Base-by-base conservation (phyloP, 2,888 invertebrate species). In the Machimus rusticus region DNA sequence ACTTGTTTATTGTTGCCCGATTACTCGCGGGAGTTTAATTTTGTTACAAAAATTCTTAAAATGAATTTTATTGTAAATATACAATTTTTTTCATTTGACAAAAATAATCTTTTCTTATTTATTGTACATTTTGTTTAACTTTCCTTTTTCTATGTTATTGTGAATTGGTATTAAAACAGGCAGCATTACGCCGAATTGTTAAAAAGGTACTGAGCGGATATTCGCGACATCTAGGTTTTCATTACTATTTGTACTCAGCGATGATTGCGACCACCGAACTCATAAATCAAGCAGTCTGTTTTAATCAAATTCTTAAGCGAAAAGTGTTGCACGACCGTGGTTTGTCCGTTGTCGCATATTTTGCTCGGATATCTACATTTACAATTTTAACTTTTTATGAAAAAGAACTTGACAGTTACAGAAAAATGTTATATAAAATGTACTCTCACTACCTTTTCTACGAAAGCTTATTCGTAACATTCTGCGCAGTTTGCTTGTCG, bases 31-130 rank as follows among this genome's bases (percentile, higher is more conserved):
- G 28, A 85, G 46, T 85, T 85, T 74, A 74, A 28, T 85, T 85
- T 74, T 85, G 85, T 85, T 85, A 85, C 43, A 23, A 85, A 74
- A 76, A 85, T 85, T 74, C 46, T 85, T 74, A 85, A 85, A 39
- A 74, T 74, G 74, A 85, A 85, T 85, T 85, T 74, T 85, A 85
- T 74, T 85, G 85, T 85, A 85, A 85, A 85, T 85, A 85, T 85
- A 85, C 74, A 85, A 66, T 46, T 46, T 46, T 74, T 85, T 74
- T 74, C 74, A 74, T 85, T 85, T 74, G 46, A 51, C 43, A 43
- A 85, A 74, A 46, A 31, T 23, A 74, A 23, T 34, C 57, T 82
- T 34, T 34, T 34, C 39, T 66, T 57, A 51, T 82, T 82, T 66
- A 82, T 34, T 82, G 4, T 19, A 66, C 8, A 57, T 34, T 82